Evolutionary conservation across 2,888 invertebrate species (phyloP), one percentile per base, ranked within the genome.

Genomic region (Druceiella hillmani): DNA sequence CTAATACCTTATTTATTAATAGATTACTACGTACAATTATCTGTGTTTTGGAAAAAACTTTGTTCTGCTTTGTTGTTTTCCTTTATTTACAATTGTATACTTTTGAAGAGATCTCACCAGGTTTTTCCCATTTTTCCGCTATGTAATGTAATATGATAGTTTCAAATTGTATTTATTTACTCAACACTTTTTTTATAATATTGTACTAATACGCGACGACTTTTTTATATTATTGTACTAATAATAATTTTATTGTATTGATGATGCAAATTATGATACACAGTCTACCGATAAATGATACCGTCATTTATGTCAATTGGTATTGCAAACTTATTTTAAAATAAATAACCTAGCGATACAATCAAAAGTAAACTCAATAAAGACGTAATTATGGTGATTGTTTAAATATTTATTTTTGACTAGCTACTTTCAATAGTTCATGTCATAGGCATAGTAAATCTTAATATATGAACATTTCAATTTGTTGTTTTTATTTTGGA

Each of bases 91-190:
- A 11, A 25, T 25, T 25, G n/a, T 25, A 12, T 25, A 25, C 12
- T 25, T 25, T 25, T 11, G 25, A 25, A 25, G 25, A 25, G 25
- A 25, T 25, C 25, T 25, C 25, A 25, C 12, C 25, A 25, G 25
- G 25, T 10, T 25, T 25, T 25, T 25, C 25, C 25, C n/a, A 25
- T 25, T 25, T 11, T 4, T 4, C 25, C n/a, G 25, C 10, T 25
- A 25, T 25, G 25, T 25, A 25, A 25, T 25, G 25, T 25, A 25
- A 12, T 25, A 25, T 25, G 25, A 25, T 25, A 25, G 12, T 12
- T 12, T 25, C 25, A 25, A 25, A 25, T 25, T 25, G 12, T 12
- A 10, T 25, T 25, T 25, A 25, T 25, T 25, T 25, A 25, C 25
- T 25, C n/a, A n/a, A n/a, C n/a, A n/a, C n/a, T n/a, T n/a, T n/a